These are phyloP conservation scores for Rhogogaster chlorosoma DNA, from an alignment of 2,888 invertebrate species.

Conservation along the genomic window DNA sequence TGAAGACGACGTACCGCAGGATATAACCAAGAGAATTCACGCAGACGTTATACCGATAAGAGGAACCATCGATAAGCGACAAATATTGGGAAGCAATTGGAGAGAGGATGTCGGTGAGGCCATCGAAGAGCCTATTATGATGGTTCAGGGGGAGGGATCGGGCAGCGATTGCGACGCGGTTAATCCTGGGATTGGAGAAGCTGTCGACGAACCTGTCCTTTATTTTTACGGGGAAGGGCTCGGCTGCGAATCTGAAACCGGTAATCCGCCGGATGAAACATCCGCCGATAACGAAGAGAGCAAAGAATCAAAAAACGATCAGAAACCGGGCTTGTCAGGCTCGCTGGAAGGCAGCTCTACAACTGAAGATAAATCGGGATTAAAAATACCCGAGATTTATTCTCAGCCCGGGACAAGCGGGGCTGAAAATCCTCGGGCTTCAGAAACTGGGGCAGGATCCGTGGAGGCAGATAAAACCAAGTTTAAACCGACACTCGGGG, in stretches of 20 bases:
- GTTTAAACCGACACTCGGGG: constrained; percentile 74
- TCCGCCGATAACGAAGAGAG: constrained; percentile 69
- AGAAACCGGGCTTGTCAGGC: constrained; percentile 61
- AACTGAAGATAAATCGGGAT: constrained; percentile 52
- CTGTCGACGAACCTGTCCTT: constrained; percentile 86
- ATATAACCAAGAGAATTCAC: constrained; percentile 71
- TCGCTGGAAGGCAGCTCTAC: constrained; percentile 62
- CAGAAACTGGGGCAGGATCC: constrained; percentile 46
- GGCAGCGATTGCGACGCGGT: constrained; percentile 84
- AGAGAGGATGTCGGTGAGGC: constrained; percentile 81
- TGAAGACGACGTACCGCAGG: constrained; percentile 63
- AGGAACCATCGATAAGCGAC: constrained; percentile 65
- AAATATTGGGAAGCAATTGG: constrained; percentile 65
- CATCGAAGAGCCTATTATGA: constrained; percentile 87
- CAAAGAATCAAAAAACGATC: constrained; percentile 70
- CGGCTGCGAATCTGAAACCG: constrained; percentile 87
- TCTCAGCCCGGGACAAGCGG: constrained; percentile 59
- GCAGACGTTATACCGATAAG: constrained; percentile 70
- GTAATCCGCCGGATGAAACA: constrained; percentile 80
- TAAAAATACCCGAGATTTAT: constrained; percentile 63
- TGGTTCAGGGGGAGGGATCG: constrained; percentile 85
- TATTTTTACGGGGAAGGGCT: constrained; percentile 86
- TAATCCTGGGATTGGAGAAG: constrained; percentile 81
- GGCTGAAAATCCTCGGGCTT: constrained; percentile 56
- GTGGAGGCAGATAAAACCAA: constrained; percentile 65